Conservation (phyloP, 2,888 invertebrate genomes). For the Apodemia hepburni region DNA sequence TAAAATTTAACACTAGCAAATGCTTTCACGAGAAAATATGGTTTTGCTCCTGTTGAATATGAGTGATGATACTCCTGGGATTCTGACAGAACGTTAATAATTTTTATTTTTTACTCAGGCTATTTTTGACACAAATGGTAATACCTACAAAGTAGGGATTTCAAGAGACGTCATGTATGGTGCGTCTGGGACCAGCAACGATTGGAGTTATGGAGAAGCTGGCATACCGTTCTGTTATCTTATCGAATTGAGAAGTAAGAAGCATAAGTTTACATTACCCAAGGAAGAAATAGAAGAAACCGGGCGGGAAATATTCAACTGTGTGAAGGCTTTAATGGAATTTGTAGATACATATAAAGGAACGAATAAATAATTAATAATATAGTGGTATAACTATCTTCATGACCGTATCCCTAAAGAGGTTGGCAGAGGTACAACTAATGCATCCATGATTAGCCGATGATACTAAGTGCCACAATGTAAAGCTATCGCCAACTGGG, state of each 20-base stretch:
- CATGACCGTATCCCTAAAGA: too few species aligned
- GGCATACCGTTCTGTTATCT: slow-evolving; percentile 65
- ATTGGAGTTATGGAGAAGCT: slow-evolving; percentile 58
- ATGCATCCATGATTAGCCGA: too few species aligned
- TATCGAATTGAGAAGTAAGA: slow-evolving; percentile 59
- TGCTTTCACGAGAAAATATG: too few species aligned
- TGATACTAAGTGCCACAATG: too few species aligned
- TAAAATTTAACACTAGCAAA: too few species aligned
- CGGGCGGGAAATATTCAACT: slow-evolving; percentile 53
- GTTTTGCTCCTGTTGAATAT: too few species aligned
- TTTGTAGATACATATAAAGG: slow-evolving; percentile 47
- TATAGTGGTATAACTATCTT: too few species aligned
- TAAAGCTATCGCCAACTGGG: too few species aligned
- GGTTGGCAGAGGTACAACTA: too few species aligned
- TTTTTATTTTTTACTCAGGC: slow-evolving; percentile 41
- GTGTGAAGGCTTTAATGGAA: slow-evolving; percentile 57
- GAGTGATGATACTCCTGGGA: too few species aligned
- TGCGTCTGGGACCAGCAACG: slow-evolving; percentile 64
- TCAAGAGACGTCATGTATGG: slow-evolving; percentile 67
- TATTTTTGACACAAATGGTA: slow-evolving; percentile 55
- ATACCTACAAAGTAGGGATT: slow-evolving; percentile 64
- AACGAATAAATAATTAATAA: slow-evolving; percentile 8
- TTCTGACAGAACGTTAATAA: too few species aligned
- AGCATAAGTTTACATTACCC: slow-evolving; percentile 58
- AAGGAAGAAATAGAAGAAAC: slow-evolving; percentile 61